These are phyloP conservation scores for Auanema freiburgensis DNA, from an alignment of 2,888 invertebrate genomes.

Conservation along the genomic window DNA sequence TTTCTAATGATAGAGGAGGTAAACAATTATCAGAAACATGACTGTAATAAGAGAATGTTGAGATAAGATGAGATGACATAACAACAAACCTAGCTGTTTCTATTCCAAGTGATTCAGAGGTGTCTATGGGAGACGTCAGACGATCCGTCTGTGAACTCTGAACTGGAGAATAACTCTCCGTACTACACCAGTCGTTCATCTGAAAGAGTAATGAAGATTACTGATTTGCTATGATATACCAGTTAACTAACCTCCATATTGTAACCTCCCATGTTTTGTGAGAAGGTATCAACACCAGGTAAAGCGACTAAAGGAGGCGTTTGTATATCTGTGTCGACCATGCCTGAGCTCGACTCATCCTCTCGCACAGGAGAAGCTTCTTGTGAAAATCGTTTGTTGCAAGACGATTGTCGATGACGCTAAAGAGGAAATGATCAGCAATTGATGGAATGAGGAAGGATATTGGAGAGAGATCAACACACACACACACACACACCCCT, in stretches of 20 bases:
- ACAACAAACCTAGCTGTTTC: too few species aligned
- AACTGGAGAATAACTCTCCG: conserved; percentile 9
- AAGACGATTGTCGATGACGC: conserved; percentile 5
- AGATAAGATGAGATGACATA: not conserved
- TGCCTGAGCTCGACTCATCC: not conserved
- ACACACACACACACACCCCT: too few species aligned
- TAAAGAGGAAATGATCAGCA: not conserved
- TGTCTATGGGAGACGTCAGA: not conserved
- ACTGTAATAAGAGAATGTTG: not conserved
- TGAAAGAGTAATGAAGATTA: not conserved
- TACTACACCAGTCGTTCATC: conserved; percentile 5
- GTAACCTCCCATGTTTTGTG: not conserved
- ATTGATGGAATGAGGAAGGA: not conserved
- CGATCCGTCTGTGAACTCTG: not conserved
- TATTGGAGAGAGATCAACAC: too few species aligned
- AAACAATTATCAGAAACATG: conserved; percentile 3
- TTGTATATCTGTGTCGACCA: not conserved
- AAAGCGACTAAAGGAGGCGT: not conserved
- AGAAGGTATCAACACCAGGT: not conserved
- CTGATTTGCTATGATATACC: too few species aligned
- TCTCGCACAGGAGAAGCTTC: not conserved
- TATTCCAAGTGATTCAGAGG: not conserved
- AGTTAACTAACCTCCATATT: not conserved
- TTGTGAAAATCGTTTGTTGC: not conserved
- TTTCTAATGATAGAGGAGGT: conserved; percentile 15